Evolutionary conservation across 1,140 invertebrate species (phyloP), one percentile per base, ranked within the genome.

Genomic region (Whitmania pigra): DNA sequence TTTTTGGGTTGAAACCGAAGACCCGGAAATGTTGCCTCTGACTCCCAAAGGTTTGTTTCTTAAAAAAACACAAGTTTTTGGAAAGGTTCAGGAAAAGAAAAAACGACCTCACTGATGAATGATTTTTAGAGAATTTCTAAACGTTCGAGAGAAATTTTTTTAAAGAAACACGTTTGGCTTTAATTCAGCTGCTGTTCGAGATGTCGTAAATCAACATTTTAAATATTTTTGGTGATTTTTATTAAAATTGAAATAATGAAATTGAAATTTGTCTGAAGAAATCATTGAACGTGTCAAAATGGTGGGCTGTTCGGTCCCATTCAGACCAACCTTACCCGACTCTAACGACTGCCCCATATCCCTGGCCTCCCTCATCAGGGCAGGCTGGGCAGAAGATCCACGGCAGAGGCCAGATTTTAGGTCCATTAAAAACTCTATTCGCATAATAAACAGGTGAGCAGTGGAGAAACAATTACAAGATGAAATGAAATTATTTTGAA

Each of bases 381-480:
- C 66, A 49, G 69, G 74, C 49, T 75, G 74, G 74, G 36, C 69
- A 0, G 74, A 75, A 31, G 69, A 73, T 40, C 40, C 53, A 6
- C 40, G 55, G 13, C 66, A 73, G 36, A 40, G 74, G 57, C 74
- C 74, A 15, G 74, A 75, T 68, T 73, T 82, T 68, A 71, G 74
- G n/a, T 40, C 68, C 18, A 81, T 82, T 53, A 71, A 82, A 72
- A 79, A 79, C 71, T 75, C 77, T 31, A 66, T 40, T 25, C 40
- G 49, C 17, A 70, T 53, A n/a, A 70, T 71, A 18, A n/a, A 82
- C 77, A 73, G 77, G 79, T 70, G n/a, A 20, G 71, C 55, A 71
- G 63, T 79, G 93, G 15, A 25, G 6, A 25, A 18, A 63, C 6
- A 17, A 63, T 63, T 63, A 25, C 57, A 15, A 17, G 43, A 36